Percentiles rank a stretch among this genome's conserved stretches.
Conservation (phyloP, 2,888 invertebrate species). For the Apotomis capreana region DNA sequence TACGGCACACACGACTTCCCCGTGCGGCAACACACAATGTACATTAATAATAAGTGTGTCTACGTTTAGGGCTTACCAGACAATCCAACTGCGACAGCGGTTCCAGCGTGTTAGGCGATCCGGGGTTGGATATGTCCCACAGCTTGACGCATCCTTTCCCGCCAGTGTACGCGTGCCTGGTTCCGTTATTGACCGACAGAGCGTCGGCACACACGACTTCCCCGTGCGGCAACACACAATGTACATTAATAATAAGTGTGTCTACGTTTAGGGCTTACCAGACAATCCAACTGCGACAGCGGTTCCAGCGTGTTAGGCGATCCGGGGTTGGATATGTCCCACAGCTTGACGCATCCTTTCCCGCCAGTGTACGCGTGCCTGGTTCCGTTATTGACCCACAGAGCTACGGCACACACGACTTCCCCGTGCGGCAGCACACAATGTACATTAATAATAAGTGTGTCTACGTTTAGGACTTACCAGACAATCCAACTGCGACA, state of each 20-base stretch:
- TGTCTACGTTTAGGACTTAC: conserved; percentile 93
- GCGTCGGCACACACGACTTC: no score
- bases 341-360: conserved; percentile 98
- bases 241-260: no score
- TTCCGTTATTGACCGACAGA: no score
- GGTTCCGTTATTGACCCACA: conserved; percentile 62
- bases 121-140: conserved; percentile 96
- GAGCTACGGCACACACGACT: no score
- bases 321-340: conserved; percentile 95
- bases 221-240: no score
- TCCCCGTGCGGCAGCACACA: no score
- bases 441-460: conserved; percentile 55
- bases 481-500: conserved; percentile 95
- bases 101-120: conserved; percentile 91
- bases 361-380: conserved; percentile 99
- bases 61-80: conserved; percentile 93
- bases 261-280: conserved; percentile 79
- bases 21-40: no score
- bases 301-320: conserved; percentile 94
- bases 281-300: conserved; percentile 94
- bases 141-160: conserved; percentile 99
- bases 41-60: conserved; percentile 76
- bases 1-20: no score
- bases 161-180: conserved; percentile 96
- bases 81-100: conserved; percentile 97